Base-by-base conservation (phyloP, 2,888 invertebrate species). In the Eristalinus aeneus region DNA sequence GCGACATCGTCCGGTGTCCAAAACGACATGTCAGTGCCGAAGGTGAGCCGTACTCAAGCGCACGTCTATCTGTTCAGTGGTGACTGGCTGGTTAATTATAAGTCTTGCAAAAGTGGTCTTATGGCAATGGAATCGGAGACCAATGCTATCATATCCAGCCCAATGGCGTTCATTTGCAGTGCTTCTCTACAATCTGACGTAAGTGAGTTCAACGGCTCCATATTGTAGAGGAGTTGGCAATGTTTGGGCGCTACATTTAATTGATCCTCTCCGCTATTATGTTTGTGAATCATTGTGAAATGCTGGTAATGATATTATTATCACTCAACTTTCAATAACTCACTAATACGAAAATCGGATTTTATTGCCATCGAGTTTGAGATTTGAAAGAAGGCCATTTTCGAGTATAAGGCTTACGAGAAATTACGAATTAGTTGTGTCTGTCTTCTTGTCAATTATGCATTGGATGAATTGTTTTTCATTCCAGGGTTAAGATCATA, bases 11-110 rank as follows among this genome's bases (percentile, higher is more conserved):
- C 53, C 16, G 54, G 39, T 67, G 53, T 16, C 34, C 20, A 34
- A 68, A 60, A 68, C 76, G 61, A 68, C 61, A 68, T 54, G 76
- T 68, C 76, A 68, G 63, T 32, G 54, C 31, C 34, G 63, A 77
- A 77, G 77, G 77, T 69, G 69, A 77, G 23, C 11, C 61, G 61
- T 32, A 16, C 27, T 23, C 5, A 61, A 32, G 61, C 27, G 76
- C 53, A 20, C 27, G 34, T 54, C 53, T 22, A 63, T 63, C 11
- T 31, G 63, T 12, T 36, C 63, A 16, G 12, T 6, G 69, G 46
- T 34, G 54, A 46, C 56, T 69, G 56, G 12, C 34, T 31, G 60
- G 32, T 53, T 77, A 77, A 77, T 77, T 77, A 69, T 54, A 56
- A 20, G 20, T 54, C 54, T 77, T 77, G 64, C 77, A 77, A 64